Evolutionary conservation across 2,797 vertebrate genomes (phyloP).

Genomic region (Oceanodroma leucorhoa): DNA sequence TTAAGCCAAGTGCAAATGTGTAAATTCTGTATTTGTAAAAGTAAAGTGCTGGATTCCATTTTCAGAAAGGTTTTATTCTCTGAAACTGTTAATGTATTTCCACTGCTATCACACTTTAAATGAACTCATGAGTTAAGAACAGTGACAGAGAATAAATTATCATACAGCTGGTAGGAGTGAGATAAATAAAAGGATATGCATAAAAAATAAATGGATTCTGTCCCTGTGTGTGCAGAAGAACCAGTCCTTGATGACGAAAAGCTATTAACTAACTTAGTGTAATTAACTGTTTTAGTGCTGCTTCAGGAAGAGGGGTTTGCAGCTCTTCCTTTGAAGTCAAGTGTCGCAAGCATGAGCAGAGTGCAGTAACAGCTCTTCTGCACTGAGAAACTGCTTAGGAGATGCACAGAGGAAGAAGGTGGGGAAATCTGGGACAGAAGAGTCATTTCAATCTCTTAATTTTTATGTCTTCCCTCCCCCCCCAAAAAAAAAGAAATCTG

Average conservation of each 20-base stretch:
- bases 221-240: constrained; percentile 16
- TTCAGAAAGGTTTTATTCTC: constrained; percentile 33
- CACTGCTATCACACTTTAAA: constrained; percentile 43
- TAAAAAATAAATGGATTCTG: constrained; percentile 47
- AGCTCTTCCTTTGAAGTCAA: constrained; percentile 23
- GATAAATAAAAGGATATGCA: constrained; percentile 59
- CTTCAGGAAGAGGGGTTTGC: constrained; percentile 35
- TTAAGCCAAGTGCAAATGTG: constrained; percentile 24
- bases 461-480: neutral
- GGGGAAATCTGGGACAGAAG: neutral
- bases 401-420: neutral
- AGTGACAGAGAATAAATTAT: constrained; percentile 68
- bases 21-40: constrained; percentile 39
- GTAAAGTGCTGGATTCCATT: constrained; percentile 32
- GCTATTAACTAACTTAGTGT: constrained; percentile 36
- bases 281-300: constrained; percentile 56
- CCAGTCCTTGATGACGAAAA: constrained; percentile 37
- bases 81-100: constrained; percentile 47
- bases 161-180: constrained; percentile 48
- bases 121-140: constrained; percentile 59
- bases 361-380: neutral
- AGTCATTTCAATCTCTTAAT: neutral
- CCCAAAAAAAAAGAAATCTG: neutral
- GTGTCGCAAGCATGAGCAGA: neutral
- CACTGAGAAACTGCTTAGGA: neutral